phyloP scores from a whole-genome alignment of 2,888 invertebrate species.

The Hypomecis punctinalis region DNA sequence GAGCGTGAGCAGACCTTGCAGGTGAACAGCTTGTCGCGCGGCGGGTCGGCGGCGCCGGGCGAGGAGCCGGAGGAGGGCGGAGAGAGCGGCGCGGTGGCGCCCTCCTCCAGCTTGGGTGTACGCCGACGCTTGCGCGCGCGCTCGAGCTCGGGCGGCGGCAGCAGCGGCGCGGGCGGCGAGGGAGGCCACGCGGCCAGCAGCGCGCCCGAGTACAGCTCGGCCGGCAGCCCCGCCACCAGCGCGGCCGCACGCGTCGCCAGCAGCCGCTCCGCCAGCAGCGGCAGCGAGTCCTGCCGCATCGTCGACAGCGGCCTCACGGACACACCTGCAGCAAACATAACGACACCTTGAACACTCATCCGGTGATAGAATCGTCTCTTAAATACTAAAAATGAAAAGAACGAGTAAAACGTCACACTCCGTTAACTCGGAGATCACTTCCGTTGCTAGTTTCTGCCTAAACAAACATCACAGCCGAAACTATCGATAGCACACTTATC shows the following conservation, averaged over 20 bases:
- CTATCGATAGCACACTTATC: conserved; percentile 84
- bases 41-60: conserved; percentile 78
- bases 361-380: background rate
- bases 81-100: conserved; percentile 66
- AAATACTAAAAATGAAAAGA: background rate
- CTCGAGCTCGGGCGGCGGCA: conserved; percentile 76
- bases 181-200: conserved; percentile 85
- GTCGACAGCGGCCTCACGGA: conserved; percentile 79
- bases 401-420: background rate
- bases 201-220: conserved; percentile 87
- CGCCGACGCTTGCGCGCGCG: conserved; percentile 79
- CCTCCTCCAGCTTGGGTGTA: conserved; percentile 77
- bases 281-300: conserved; percentile 81
- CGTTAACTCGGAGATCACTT: conserved; percentile 62
- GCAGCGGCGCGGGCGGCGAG: conserved; percentile 84
- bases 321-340: conserved; percentile 65
- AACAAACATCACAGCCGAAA: conserved; percentile 74
- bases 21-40: conserved; percentile 93
- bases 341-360: background rate
- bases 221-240: conserved; percentile 84
- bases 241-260: conserved; percentile 83
- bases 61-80: conserved; percentile 82
- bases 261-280: conserved; percentile 81
- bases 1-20: conserved; percentile 94
- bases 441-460: conserved; percentile 77